Evolutionary conservation across 2,113 vertebrate genomes (phyloP), one percentile per base, ranked within the genome.

Genomic region (Nycticorax nycticorax): DNA sequence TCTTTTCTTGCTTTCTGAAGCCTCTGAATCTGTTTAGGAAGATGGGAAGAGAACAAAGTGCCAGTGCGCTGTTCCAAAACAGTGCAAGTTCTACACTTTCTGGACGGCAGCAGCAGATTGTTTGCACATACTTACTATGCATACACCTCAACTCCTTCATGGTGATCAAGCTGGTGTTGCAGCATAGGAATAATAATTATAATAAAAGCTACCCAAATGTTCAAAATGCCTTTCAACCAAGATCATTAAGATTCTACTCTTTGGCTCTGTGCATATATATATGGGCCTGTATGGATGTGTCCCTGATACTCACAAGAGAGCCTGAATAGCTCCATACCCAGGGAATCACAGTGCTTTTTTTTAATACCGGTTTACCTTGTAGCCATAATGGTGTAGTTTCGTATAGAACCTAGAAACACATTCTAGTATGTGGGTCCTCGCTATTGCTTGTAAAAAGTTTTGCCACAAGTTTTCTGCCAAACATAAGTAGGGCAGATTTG

Each of bases 181-280:
- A 47, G 32, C 3, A 0, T 20, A 73, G 45, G 32, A 80, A 66
- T 57, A 66, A 69, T 33, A 74, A 80, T 76, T 53, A 23, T 33
- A 57, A 77, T n/a, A 76, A 92, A 77, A 86, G 21, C 28, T 74
- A 66, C 55, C 15, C 10, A 48, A 39, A 71, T 68, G 12, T 73
- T 91, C 39, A 83, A 92, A 74, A 45, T n/a, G 19, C n/a, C n/a
- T 85, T 96, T 64, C 45, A 88, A 18, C 35, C 9, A 63, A 78
- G 28, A 57, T 50, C 3, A 3, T 48, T 77, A 66, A 48, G 10
- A 37, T 82, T 81, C 45, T 87, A 18, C 20, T 67, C 28, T 66
- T 53, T 84, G 55, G 12, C 10, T 91, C 21, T 74, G 33, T 64
- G 12, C 30, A 10, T 27, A 3, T 56, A 50, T 8, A 2, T 33